These are phyloP conservation scores for Eucriotettix oculatus DNA, from an alignment of 2,888 invertebrate genomes.

Conservation along the genomic window DNA sequence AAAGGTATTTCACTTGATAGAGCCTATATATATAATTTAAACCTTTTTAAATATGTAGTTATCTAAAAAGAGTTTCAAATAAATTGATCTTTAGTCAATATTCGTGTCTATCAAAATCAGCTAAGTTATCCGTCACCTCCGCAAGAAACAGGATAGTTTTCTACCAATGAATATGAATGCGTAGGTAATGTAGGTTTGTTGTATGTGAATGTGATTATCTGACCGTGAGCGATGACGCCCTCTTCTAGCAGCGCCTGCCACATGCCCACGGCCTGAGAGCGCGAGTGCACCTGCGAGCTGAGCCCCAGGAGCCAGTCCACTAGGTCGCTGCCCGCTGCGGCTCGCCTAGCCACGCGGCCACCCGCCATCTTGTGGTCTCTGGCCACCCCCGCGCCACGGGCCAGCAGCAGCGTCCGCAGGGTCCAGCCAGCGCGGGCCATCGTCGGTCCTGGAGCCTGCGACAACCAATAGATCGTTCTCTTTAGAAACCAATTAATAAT, in stretches of 20 bases:
- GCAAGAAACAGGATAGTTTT: too few species aligned
- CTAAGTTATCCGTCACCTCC: too few species aligned
- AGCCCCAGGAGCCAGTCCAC: slow-evolving; percentile 62
- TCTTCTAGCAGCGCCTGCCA: slow-evolving; percentile 71
- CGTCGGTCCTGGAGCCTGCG: slow-evolving; percentile 41
- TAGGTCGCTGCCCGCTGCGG: slow-evolving; percentile 63
- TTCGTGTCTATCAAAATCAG: too few species aligned
- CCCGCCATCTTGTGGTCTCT: slow-evolving; percentile 44
- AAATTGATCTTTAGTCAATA: too few species aligned
- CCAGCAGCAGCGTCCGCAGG: slow-evolving; percentile 45
- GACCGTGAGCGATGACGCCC: slow-evolving; percentile 38
- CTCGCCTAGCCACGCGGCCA: slow-evolving; percentile 42
- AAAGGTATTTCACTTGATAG: too few species aligned
- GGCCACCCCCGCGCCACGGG: slow-evolving; percentile 40
- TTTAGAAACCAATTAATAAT: too few species aligned
- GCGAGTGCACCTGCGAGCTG: slow-evolving; percentile 40
- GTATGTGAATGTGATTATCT: neutral
- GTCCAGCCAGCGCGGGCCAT: slow-evolving; percentile 54
- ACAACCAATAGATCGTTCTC: neutral
- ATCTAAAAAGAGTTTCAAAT: too few species aligned
- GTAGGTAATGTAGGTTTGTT: neutral
- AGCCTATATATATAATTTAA: too few species aligned
- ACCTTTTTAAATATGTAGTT: too few species aligned
- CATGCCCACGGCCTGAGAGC: slow-evolving; percentile 61
- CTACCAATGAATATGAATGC: too few species aligned